These are phyloP conservation scores for Iphiclides podalirius DNA, from an alignment of 2,888 invertebrate species.

Conservation along the genomic window DNA sequence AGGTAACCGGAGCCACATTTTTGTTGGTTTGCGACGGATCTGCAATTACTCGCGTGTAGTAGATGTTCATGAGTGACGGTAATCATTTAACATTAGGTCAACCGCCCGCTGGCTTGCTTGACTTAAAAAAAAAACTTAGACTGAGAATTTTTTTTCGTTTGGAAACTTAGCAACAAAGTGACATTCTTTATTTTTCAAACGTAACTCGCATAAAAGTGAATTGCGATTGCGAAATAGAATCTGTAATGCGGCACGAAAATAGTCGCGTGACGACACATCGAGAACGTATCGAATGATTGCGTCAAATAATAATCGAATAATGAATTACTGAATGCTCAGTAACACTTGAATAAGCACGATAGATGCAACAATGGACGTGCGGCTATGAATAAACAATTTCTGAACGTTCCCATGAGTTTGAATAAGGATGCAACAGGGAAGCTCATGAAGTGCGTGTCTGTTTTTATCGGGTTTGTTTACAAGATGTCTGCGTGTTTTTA, in stretches of 20 bases:
- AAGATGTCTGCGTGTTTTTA: no score
- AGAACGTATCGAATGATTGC: slow-evolving; percentile 24
- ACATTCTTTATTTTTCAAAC: no score
- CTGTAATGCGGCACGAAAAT: not conserved
- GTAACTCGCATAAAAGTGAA: not conserved
- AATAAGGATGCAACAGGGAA: slow-evolving; percentile 7
- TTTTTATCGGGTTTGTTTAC: not conserved
- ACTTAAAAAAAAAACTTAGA: no score
- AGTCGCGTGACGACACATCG: slow-evolving; percentile 21
- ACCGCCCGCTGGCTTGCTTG: no score
- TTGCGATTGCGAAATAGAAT: slow-evolving; percentile 1
- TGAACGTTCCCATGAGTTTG: slow-evolving; percentile 16
- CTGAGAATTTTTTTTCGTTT: no score
- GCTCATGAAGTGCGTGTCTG: not conserved
- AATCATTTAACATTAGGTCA: no score
- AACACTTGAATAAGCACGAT: slow-evolving; percentile 17
- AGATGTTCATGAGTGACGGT: no score
- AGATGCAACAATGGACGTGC: slow-evolving; percentile 12
- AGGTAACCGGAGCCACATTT: no score
- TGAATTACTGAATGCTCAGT: slow-evolving; percentile 14
- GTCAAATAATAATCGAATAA: slow-evolving; percentile 22
- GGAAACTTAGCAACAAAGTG: no score
- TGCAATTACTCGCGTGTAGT: no score
- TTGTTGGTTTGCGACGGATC: no score
- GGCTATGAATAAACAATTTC: not conserved